These are phyloP conservation scores for Chinchilla lanigera DNA, from an alignment of 2,113 vertebrate genomes.

Conservation along the genomic window DNA sequence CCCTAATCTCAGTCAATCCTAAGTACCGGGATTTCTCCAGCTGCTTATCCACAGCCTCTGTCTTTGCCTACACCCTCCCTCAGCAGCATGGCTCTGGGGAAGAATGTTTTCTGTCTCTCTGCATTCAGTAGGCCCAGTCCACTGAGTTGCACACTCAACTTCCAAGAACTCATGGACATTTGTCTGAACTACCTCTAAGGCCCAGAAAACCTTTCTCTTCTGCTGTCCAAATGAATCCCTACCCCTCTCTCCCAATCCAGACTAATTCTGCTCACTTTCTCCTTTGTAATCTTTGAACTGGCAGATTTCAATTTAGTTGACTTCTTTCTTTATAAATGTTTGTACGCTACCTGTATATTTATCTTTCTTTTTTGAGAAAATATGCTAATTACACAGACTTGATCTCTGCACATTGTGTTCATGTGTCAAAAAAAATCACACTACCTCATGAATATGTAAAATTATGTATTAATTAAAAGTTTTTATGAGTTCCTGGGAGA, in stretches of 20 bases:
- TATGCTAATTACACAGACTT: not conserved
- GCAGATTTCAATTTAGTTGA: not conserved
- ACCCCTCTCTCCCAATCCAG: not conserved
- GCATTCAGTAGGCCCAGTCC: accelerated
- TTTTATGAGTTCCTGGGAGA: not conserved
- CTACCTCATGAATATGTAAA: not conserved
- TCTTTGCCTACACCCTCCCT: not conserved
- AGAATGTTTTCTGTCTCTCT: not conserved
- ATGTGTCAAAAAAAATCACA: not conserved
- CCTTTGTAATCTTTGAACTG: not conserved
- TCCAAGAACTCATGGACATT: not conserved
- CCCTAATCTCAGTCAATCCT: not conserved
- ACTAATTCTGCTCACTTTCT: not conserved
- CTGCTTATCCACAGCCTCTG: not conserved
- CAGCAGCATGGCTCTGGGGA: not conserved
- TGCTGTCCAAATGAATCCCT: too few species aligned
- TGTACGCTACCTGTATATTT: not conserved
- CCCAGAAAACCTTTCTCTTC: not conserved
- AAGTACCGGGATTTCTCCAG: not conserved
- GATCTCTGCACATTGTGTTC: not conserved
- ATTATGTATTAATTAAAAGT: not conserved
- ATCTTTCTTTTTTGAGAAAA: not conserved
- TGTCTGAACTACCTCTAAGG: not conserved
- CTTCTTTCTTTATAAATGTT: not conserved
- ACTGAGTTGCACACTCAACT: not conserved